Conservation (phyloP, 2,113 vertebrate species). For the Chlorodrepanis virens region DNA sequence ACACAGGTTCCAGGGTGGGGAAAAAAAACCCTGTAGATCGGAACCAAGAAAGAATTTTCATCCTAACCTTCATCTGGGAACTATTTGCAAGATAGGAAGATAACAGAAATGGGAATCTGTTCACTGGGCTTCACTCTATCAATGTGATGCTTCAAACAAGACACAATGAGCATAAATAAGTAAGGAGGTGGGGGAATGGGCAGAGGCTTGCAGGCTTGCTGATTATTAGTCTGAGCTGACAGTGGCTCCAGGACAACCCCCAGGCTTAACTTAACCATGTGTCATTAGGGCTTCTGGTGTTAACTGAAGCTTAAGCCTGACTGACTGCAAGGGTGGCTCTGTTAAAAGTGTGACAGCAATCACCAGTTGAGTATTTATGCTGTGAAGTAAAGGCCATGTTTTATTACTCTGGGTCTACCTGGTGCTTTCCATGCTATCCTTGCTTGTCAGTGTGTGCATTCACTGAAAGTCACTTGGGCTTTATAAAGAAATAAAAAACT, state of each 20-base stretch:
- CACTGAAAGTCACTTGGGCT: not conserved
- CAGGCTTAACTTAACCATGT: not conserved
- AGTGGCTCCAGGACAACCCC: not conserved
- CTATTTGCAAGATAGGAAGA: not conserved
- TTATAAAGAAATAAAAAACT: not conserved
- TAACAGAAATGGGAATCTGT: not conserved
- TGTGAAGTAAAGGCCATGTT: not conserved
- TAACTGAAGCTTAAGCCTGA: not conserved
- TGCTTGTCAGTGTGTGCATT: not conserved
- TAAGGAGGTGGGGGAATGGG: not conserved
- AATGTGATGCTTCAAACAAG: not conserved
- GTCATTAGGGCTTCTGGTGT: not conserved
- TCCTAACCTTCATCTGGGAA: not conserved
- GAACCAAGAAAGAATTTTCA: not conserved
- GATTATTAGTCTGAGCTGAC: not conserved
- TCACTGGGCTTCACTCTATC: not conserved
- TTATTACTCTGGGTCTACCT: constrained; percentile 64
- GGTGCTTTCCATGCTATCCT: not conserved
- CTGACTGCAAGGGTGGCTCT: not conserved
- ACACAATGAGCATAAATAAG: not conserved
- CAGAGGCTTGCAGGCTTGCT: not conserved
- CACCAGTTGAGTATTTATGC: not conserved
- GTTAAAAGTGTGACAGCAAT: not conserved
- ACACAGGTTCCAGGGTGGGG: not conserved
- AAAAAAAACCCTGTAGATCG: not conserved